A percentile compares a stretch with the other conserved stretches of the same genome.
Conservation (phyloP, 2,113 vertebrate genomes). For the Tylochromis polylepis region DNA sequence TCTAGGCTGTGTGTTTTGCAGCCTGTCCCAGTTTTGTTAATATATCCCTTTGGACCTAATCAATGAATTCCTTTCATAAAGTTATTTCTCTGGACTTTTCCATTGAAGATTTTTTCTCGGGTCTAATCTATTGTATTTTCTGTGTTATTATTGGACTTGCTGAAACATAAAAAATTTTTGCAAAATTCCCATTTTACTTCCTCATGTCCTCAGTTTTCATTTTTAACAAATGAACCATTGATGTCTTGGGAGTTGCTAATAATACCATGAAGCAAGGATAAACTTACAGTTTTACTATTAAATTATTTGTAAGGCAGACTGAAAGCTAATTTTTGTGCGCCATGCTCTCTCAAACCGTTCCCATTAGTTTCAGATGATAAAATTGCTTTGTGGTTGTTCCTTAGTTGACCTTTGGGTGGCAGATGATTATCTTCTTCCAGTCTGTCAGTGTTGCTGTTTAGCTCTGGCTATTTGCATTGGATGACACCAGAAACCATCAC, state of each 20-base stretch:
- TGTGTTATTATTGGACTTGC: not conserved
- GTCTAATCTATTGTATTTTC: not conserved
- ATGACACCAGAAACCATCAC: not conserved
- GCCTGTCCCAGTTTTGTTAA: not conserved
- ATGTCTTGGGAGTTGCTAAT: not conserved
- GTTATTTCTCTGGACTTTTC: not conserved
- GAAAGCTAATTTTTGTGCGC: not conserved
- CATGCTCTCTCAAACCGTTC: not conserved
- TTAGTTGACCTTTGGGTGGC: slow-evolving; percentile 8
- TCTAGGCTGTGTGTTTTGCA: not conserved
- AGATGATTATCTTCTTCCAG: not conserved
- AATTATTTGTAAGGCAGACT: not conserved
- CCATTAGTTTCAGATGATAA: not conserved
- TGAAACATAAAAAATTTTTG: not conserved
- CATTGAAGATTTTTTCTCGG: not conserved
- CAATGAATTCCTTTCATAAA: not conserved
- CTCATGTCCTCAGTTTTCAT: not conserved
- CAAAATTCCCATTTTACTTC: not conserved
- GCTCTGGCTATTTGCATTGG: slow-evolving; percentile 14
- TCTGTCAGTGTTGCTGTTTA: not conserved
- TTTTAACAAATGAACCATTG: not conserved
- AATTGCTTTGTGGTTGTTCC: not conserved
- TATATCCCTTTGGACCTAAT: not conserved
- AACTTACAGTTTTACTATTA: not conserved
- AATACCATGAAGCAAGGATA: not conserved